phyloP scores from a whole-genome alignment of 1,140 invertebrate genomes.

The Nasonia vitripennis region DNA sequence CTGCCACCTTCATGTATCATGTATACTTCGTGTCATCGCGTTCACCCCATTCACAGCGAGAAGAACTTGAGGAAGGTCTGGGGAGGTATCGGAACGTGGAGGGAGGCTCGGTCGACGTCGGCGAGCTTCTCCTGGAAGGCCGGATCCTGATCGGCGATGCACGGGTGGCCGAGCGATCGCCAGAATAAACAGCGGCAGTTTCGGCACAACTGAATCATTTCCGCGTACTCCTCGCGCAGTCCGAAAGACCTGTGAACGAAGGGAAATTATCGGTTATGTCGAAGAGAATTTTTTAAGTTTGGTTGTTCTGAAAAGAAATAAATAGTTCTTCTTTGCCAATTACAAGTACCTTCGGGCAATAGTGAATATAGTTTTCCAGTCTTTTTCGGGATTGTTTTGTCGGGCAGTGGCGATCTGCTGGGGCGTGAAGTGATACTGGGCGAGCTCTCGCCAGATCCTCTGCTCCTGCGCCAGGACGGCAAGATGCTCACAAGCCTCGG shows the following conservation, averaged over 20 bases:
- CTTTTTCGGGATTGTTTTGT: constrained; percentile 79
- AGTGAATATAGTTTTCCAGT: constrained; percentile 73
- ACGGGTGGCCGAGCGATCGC: constrained; percentile 93
- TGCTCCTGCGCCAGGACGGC: constrained; percentile 90
- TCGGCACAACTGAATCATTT: constrained; percentile 94
- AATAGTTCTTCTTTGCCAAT: too few species aligned
- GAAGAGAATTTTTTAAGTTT: constrained; percentile 28
- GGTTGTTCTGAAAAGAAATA: too few species aligned
- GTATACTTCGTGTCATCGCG: not conserved
- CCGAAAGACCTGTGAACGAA: constrained; percentile 85
- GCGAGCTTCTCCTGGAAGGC: constrained; percentile 86
- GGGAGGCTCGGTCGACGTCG: constrained; percentile 85
- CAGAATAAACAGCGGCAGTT: constrained; percentile 98
- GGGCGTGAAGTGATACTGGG: constrained; percentile 92
- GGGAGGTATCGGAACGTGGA: constrained; percentile 89
- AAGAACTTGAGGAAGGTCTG: constrained; percentile 94
- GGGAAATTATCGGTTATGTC: not conserved
- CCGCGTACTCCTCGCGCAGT: constrained; percentile 94
- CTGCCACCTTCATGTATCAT: not conserved
- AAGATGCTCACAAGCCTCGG: constrained; percentile 81
- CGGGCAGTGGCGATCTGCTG: constrained; percentile 82
- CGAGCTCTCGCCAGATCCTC: constrained; percentile 93
- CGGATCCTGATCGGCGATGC: constrained; percentile 88
- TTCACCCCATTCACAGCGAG: constrained; percentile 80
- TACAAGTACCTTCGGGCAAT: constrained; percentile 68